These are phyloP conservation scores for Pogonus chalceus DNA, from an alignment of 1,140 invertebrate genomes.

Conservation along the genomic window DNA sequence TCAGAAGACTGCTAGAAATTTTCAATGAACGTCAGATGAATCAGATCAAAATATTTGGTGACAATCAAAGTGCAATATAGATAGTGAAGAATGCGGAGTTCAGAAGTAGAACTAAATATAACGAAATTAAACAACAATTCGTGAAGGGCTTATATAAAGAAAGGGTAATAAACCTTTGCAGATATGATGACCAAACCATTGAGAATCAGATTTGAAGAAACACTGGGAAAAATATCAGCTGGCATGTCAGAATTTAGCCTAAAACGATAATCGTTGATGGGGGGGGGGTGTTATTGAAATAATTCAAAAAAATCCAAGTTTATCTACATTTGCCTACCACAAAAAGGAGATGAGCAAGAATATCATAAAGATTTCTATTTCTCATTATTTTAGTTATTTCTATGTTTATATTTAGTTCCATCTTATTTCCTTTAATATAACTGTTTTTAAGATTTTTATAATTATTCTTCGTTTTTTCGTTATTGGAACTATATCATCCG, in stretches of 20 bases:
- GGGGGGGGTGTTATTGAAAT: too few species aligned
- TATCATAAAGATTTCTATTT: too few species aligned
- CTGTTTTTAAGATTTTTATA: too few species aligned
- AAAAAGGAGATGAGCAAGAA: too few species aligned
- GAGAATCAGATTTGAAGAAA: neutral
- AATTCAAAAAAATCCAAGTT: too few species aligned
- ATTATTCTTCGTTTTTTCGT: too few species aligned
- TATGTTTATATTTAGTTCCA: too few species aligned
- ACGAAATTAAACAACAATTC: neutral
- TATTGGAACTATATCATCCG: too few species aligned
- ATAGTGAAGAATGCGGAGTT: neutral
- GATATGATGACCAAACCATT: slow-evolving; percentile 3
- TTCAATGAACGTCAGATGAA: neutral
- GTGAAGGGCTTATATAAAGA: neutral
- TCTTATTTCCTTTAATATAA: too few species aligned
- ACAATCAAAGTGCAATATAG: neutral
- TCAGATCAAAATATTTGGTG: neutral
- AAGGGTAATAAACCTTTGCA: neutral
- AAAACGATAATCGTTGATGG: too few species aligned
- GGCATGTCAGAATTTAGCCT: neutral
- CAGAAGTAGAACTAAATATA: neutral
- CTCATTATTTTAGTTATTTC: too few species aligned
- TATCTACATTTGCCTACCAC: too few species aligned
- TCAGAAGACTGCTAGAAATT: neutral
- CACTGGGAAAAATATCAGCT: neutral